A percentile compares a stretch with the other conserved stretches of the same genome.
phyloP scores from a whole-genome alignment of 2,113 vertebrate species.

The Scortum barcoo region DNA sequence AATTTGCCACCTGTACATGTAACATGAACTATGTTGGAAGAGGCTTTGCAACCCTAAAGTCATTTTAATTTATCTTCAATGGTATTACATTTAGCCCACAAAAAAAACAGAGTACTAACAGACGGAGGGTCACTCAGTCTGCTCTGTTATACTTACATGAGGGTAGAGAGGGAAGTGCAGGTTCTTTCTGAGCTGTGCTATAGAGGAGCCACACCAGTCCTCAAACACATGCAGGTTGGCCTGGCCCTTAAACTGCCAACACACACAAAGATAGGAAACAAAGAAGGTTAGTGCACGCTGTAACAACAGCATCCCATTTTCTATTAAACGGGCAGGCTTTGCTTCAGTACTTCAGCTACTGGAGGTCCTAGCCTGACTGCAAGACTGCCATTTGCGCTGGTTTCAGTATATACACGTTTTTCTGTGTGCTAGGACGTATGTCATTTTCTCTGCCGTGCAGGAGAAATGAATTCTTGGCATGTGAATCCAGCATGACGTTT shows the following conservation, averaged over 20 bases:
- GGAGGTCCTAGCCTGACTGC: neutral
- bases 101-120: neutral
- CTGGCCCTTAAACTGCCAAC: conserved; percentile 92
- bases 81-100: neutral
- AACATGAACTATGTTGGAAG: neutral
- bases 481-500: conserved; percentile 4
- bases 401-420: conserved; percentile 7
- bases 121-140: neutral
- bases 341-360: neutral
- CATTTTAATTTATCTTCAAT: neutral
- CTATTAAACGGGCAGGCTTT: conserved; percentile 8
- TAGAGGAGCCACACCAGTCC: conserved; percentile 96
- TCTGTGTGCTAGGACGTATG: neutral
- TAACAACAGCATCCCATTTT: neutral
- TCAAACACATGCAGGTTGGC: conserved; percentile 98
- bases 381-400: neutral
- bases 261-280: conserved; percentile 54
- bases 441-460: neutral
- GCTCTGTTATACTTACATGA: conserved; percentile 88
- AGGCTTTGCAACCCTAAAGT: neutral
- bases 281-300: conserved; percentile 23
- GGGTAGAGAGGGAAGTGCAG: conserved; percentile 97
- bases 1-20: too few species aligned
- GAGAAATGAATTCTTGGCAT: neutral
- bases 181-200: conserved; percentile 93